Conservation (phyloP, 2,113 vertebrate species). For the Potamarius usumacintae region DNA sequence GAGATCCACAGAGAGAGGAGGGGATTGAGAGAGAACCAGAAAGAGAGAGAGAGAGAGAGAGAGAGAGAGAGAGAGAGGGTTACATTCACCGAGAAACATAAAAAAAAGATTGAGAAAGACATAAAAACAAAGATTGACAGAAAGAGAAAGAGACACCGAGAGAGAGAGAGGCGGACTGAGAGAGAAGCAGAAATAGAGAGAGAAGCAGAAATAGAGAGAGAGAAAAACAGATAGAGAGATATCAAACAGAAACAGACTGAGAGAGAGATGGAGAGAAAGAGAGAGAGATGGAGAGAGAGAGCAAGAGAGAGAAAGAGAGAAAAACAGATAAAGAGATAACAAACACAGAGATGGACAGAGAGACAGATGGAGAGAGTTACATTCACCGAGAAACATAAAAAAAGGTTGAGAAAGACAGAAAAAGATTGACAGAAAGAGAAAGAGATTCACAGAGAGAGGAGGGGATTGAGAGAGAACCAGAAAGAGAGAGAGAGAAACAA, state of each 20-base stretch:
- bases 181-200: neutral
- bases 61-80: neutral
- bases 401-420: neutral
- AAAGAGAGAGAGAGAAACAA: neutral
- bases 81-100: neutral
- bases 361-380: neutral
- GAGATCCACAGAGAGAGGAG: slow-evolving; percentile 25
- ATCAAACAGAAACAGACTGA: too few species aligned
- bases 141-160: slow-evolving; percentile 33
- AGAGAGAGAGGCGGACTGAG: slow-evolving; percentile 1
- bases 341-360: neutral
- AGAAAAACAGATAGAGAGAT: neutral
- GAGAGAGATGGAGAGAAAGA: neutral
- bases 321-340: neutral
- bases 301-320: neutral
- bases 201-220: too few species aligned
- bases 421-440: neutral
- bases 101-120: neutral
- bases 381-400: neutral
- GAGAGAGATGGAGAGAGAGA: neutral
- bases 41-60: neutral
- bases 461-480: neutral
- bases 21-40: neutral
- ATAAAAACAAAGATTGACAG: neutral
- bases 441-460: slow-evolving; percentile 26